Percentiles rank a stretch among this genome's conserved stretches.
These are phyloP conservation scores for Morelia viridis DNA, from an alignment of 2,797 vertebrate genomes.

Conservation along the genomic window DNA sequence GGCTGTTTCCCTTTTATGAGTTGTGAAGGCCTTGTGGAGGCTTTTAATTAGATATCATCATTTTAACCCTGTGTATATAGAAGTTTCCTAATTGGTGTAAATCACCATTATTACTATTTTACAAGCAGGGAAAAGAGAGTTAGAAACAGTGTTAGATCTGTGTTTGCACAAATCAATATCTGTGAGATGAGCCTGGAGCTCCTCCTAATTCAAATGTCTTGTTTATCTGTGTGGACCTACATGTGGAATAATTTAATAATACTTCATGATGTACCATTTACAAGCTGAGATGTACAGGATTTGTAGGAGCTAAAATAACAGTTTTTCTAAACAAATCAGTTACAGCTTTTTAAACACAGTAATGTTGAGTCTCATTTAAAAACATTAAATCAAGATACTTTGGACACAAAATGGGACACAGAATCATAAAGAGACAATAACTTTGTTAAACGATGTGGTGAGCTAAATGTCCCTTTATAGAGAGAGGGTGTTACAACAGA, in stretches of 20 bases:
- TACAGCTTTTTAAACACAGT: background rate
- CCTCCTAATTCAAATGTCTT: background rate
- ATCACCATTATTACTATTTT: background rate
- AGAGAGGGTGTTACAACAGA: too few species aligned
- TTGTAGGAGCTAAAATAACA: background rate
- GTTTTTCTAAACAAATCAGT: background rate
- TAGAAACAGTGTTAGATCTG: background rate
- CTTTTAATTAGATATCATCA: background rate
- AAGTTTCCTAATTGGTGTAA: background rate
- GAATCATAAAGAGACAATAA: background rate
- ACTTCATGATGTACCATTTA: background rate
- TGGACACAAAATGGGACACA: background rate
- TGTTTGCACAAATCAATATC: background rate
- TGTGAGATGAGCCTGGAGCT: background rate
- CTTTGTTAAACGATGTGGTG: background rate
- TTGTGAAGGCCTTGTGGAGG: background rate
- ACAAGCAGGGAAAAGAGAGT: background rate
- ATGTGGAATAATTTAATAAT: constrained; percentile 1
- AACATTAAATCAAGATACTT: background rate
- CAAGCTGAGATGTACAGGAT: background rate
- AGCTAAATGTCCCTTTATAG: too few species aligned
- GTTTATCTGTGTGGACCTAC: background rate
- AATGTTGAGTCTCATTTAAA: background rate
- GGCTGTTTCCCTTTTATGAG: background rate
- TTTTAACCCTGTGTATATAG: background rate